Evolutionary conservation across 2,113 vertebrate genomes (phyloP), one percentile per base, ranked within the genome.

Genomic region (Cranoglanis bouderius): DNA sequence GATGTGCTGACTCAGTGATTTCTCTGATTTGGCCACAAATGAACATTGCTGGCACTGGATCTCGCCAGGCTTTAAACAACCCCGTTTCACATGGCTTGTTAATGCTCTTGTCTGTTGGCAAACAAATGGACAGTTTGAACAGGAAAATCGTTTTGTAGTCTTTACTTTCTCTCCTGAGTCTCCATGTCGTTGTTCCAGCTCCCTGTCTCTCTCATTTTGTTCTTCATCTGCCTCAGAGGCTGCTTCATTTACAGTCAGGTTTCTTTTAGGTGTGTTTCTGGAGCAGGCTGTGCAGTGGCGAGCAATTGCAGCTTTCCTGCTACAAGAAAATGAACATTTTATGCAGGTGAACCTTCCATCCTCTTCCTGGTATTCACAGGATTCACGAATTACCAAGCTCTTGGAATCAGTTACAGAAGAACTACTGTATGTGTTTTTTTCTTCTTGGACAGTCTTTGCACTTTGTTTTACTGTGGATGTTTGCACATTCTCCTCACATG

Each of bases 81-180:
- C 97, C 70, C 95, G 95, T 90, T 94, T 94, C 92, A 94, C 92
- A 90, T 98, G 97, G 0, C 95, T 97, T 87, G 94, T 93, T 91
- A 97, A 92, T 13, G 96, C 96, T 5, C 95, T 95, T 32, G 96
- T 96, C 92, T 97, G 96, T 82, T 93, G 95, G 93, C 97, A 97
- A 35, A 93, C 95, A 86, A 98, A 98, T 14, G 95, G 93, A 90
- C 97, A 99, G 0, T 91, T 95, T 1, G 96, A 92, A 93, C 97
- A 97, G 43, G 95, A 96, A 81, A 97, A 96, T 35, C 93, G 93
- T 72, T 26, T 85, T 61, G 77, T 38, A 84, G 4, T 26, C 84
- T 91, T 89, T 6, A n/a, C 72, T 78, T 85, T 19, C 0, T 84
- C 84, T 55, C 12, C 65, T 12, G 55, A n/a, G 5, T 63, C 40